Evolutionary conservation across 1,140 invertebrate genomes (phyloP), one percentile per base, ranked within the genome.

Genomic region (Pseudomyrmex dendroicus): DNA sequence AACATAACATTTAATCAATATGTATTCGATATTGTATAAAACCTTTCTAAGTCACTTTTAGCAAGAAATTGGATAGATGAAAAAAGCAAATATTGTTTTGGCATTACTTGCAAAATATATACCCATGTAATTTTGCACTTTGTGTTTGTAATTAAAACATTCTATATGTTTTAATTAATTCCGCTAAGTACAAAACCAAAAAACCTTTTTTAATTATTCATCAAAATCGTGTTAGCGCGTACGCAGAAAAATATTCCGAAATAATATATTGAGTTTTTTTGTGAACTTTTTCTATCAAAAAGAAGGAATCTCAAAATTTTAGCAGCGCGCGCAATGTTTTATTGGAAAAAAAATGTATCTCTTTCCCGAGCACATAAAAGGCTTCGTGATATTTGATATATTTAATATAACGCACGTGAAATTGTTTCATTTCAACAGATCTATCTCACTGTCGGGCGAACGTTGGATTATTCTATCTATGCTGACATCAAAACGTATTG

Each of bases 381-480:
- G 67, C 44, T 72, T 44, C 66, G 13, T 59, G 76, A 59, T 56
- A 80, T 35, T 48, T 54, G 54, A 80, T 80, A 35, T 35, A 72
- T 72, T 80, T 70, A 70, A 80, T 72, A 70, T 25, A 70, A n/a
- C 54, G 20, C 1, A 12, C 20, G 76, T 17, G 12, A 7, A 80
- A 80, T 70, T 72, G 76, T 80, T 80, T 80, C 25, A 80, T 80
- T 80, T 80, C 46, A 56, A 80, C 50, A 80, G 76, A 80, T 78
- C 22, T 59, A 2, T n/a, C 17, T 17, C 48, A 52, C n/a, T 5
- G 52, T 57, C 66, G 50, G 46, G 48, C 20, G 17, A 70, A 50
- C 22, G n/a, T 72, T 48, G 44, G 8, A 61, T 72, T 67, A 46
- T 54, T 25, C 20, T 22, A 4, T 70, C 8, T 70, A 4, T 48